Percentiles rank a stretch among this genome's conserved stretches.
Conservation (phyloP, 2,797 vertebrate genomes). For the Chaetophractus vellerosus region DNA sequence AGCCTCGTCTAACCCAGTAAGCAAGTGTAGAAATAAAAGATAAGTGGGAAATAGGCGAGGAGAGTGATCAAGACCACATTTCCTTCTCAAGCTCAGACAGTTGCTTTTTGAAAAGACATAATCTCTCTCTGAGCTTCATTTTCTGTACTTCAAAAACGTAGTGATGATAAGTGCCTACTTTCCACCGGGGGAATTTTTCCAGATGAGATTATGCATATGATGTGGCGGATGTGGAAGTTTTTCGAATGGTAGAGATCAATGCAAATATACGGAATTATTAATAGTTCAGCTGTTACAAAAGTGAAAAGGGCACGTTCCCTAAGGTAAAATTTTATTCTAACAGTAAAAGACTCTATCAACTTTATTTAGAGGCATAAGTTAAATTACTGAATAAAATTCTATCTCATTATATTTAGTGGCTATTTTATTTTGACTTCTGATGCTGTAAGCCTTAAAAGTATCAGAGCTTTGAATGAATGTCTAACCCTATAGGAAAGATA, state of each 20-base stretch:
- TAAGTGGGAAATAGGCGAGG: background rate
- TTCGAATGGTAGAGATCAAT: background rate
- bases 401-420: background rate
- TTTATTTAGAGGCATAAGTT: background rate
- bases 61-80: background rate
- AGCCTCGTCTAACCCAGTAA: background rate
- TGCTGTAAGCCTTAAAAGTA: background rate
- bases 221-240: background rate
- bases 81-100: background rate
- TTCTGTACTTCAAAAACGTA: background rate
- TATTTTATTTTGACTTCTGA: slow-evolving; percentile 40
- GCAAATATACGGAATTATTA: background rate
- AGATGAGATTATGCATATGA: background rate
- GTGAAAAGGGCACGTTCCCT: background rate
- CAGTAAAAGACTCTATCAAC: background rate
- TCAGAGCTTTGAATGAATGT: background rate
- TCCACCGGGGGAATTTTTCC: background rate
- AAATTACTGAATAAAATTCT: background rate
- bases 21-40: background rate
- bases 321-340: slow-evolving; percentile 34
- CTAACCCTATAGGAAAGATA: background rate
- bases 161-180: background rate
- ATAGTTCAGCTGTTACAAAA: background rate
- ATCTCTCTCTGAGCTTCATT: background rate
- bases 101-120: background rate